Base-by-base conservation (phyloP, 2,888 invertebrate genomes). In the Zygaena filipendulae region DNA sequence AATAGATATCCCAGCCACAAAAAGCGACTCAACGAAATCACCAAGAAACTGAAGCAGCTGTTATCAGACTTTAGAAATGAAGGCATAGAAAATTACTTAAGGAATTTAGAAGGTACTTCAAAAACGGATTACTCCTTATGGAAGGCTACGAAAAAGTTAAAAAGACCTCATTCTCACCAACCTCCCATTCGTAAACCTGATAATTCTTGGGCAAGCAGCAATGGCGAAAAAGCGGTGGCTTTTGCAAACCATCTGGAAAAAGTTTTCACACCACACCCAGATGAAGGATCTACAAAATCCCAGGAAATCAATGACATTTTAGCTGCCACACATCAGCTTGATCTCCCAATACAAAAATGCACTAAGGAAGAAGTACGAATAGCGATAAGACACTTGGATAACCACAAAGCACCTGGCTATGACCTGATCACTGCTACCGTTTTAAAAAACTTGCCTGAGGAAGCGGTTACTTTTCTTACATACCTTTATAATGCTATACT, bases 401-500 rank as follows among this genome's bases (percentile, higher is more conserved):
- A 12, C 4, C 30, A 30, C 21, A 33, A 40, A 21, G 30, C 40
- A 1, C 36, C 40, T 3, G 38, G 35, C 1, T 40, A 25, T 18
- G 40, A 40, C 20, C 31, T 38, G 3, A 35, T 36, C 12, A 31
- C 30, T 6, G 9, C 12, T 6, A 16, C 14, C 11, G 5, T 39
- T 2, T 24, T 40, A 11, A 27, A 27, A 23, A 16, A 43, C 16
- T 21, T 41, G 4, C 40, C 39, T 3, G 26, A 21, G 11, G 38
- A 35, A 25, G 32, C 23, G 1, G 20, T 38, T 2, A 11, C 21
- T 3, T 30, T 30, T 11, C 25, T 43, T 3, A 22, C 34, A 3
- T 11, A 8, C 3, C 21, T 42, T 1, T 40, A 33, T 21, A 43
- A 44, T 27, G 33, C 30, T 5, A 32, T 30, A n/a, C n/a, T n/a